Evolutionary conservation across 2,888 invertebrate species (phyloP).

Genomic region (Neuroscelio doddi): DNA sequence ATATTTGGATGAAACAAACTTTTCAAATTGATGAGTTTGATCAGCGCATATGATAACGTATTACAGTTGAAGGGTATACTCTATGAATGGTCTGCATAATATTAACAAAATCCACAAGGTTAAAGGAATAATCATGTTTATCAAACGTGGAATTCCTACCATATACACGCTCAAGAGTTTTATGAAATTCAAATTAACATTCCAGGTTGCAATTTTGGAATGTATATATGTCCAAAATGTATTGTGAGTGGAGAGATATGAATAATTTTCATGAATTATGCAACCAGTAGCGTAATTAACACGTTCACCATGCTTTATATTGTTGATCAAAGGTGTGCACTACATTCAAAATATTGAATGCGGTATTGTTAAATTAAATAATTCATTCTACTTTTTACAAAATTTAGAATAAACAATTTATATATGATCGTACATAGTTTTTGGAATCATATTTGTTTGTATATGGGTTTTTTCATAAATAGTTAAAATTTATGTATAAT

Average conservation of each 20-base stretch:
- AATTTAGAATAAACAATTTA: background rate
- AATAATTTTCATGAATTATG: conserved; percentile 46
- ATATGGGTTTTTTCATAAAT: no score
- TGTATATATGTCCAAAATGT: conserved; percentile 39
- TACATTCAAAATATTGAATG: background rate
- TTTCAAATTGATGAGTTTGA: conserved; percentile 16
- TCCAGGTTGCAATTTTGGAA: conserved; percentile 45
- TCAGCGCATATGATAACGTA: conserved; percentile 14
- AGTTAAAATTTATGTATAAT: no score
- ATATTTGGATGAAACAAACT: no score
- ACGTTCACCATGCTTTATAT: conserved; percentile 38
- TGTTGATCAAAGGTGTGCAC: conserved; percentile 33
- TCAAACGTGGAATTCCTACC: conserved; percentile 39
- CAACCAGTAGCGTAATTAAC: conserved; percentile 42
- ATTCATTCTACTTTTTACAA: no score
- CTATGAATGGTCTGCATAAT: conserved; percentile 22
- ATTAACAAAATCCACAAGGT: conserved; percentile 35
- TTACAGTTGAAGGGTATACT: conserved; percentile 21
- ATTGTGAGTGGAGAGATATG: conserved; percentile 41
- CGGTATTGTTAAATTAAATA: no score
- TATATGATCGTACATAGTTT: background rate
- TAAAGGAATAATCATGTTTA: conserved; percentile 41
- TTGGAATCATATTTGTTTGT: no score
- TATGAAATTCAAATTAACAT: conserved; percentile 46
- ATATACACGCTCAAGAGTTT: conserved; percentile 28